Evolutionary conservation across 2,888 invertebrate genomes (phyloP), one percentile per base, ranked within the genome.

Genomic region (Willowsia nigromaculata): DNA sequence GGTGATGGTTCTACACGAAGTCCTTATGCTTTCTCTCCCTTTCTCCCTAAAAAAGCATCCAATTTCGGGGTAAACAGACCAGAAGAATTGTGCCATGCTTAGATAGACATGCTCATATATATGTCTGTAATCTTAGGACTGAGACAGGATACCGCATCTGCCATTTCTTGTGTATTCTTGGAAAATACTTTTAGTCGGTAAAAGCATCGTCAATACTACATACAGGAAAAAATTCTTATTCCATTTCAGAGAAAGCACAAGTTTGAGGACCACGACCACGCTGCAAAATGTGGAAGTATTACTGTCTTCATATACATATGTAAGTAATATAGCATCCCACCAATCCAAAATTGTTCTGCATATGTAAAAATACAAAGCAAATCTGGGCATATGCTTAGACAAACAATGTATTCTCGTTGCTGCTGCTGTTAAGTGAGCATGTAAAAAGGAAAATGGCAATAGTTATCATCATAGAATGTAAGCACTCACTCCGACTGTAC

Each of bases 71-170:
- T 80, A 80, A 86, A 80, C 86, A 86, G 86, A 80, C 86, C 86
- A 81, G 86, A 86, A 86, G 86, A 86, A 86, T 86, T 86, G 86
- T 71, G 68, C 68, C 80, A 86, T 86, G 86, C 86, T 86, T 81
- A 80, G 86, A 86, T 86, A 80, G 40, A 59, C 85, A 85, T 53
- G 85, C 33, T 74, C 59, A 56, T 85, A 50, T 50, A 50, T 47
- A 68, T 50, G 40, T 47, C 50, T 13, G 74, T 43, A 62, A 40
- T 68, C 27, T 68, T 68, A 33, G 27, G 62, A 65, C 62, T 40
- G 65, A 50, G 68, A 71, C 84, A 82, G 82, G 82, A 82, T 68
- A 82, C 82, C 82, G 50, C 82, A 82, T 82, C 82, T 53, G 80
- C 80, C 27, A 80, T 80, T 80, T 80, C 80, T 65, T 68, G 68